Base-by-base conservation (phyloP, 1,140 invertebrate species). In the Diachasma alloeum region DNA sequence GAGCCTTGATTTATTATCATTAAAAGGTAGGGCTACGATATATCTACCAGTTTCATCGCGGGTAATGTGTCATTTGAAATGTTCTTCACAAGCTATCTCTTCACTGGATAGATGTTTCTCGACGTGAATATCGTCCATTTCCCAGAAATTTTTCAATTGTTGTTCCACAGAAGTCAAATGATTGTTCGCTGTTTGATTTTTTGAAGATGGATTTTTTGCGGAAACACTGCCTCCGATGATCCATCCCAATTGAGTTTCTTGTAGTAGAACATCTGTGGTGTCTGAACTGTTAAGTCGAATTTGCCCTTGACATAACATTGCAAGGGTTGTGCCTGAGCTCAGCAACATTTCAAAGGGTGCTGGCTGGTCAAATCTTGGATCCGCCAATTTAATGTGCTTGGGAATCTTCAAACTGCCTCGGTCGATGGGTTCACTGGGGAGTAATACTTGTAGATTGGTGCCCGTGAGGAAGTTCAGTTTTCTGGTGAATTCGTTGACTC, bases 41-140 rank as follows among this genome's bases (percentile, higher is more conserved):
- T 42, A 42, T 42, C 39, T 42, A 8, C 39, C 39, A 42, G 5
- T 8, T n/a, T 71, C 37, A 11, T 42, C 39, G 39, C 4, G 19
- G 3, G n/a, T 72, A 24, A 11, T 75, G 37, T 6, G 11, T 79
- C 6, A 26, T 72, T 70, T 39, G 31, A 67, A 81, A 66, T 81
- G 78, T 11, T 68, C 19, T 76, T 81, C 80, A 66, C 72, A 79
- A 8, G 26, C 42, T n/a, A 48, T 17, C 24, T 81, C 75, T 67
- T 81, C 78, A 0, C 19, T n/a, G 0, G 71, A 78, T 9, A 46
- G 72, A 67, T 72, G 74, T 22, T 22, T 36, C 11, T 11, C 1
- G 15, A 10, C 24, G 1, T 37, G 15, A 11, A 53, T 63, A 53
- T 81, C 77, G 74, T 79, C 75, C 1, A 81, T 70, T 44, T 73